Base-by-base conservation (phyloP, 2,888 invertebrate genomes). In the Aphodius sticticus region DNA sequence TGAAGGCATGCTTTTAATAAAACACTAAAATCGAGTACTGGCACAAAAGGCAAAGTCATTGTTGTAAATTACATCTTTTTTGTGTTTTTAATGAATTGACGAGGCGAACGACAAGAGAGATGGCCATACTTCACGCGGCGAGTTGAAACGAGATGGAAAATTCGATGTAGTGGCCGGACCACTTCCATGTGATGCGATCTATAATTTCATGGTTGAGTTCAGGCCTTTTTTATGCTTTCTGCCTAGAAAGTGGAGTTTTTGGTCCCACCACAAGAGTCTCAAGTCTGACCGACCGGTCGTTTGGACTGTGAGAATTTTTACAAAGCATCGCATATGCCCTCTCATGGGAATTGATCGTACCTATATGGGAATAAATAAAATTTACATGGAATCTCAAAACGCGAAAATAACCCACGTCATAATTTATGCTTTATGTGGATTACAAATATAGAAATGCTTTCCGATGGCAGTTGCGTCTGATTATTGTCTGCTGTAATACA, bases 11-110 rank as follows among this genome's bases (percentile, higher is more conserved):
- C n/a, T 76, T 76, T 76, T 76, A 76, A 69, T 76, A 76, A 76
- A 69, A 76, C 76, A 76, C 76, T 76, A 76, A 76, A 76, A 76
- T 76, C 76, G 16, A 38, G 76, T 76, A 69, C 76, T 26, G 69
- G 53, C 16, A 76, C 76, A 81, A 81, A 76, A 80, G 7, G 76
- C 80, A 78, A 69, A 80, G 81, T 81, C 81, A 81, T 80, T 81
- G 80, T 80, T 81, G 81, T 53, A 81, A 81, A 81, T 80, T 78
- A 81, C 76, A 38, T 81, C 81, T 80, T 81, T 81, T 81, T 81
- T 81, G 80, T 80, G 71, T 80, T 81, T 77, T 76, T 81, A 81
- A 81, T 81, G 81, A 81, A 80, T 76, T 78, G 77, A 81, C 77
- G 70, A 75, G 9, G 7, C 53, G 53, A 9, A 1, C 53, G 53